A percentile compares a stretch with the other conserved stretches of the same genome.
Conservation (phyloP, 2,888 invertebrate species). For the Cremastinae sp. region DNA sequence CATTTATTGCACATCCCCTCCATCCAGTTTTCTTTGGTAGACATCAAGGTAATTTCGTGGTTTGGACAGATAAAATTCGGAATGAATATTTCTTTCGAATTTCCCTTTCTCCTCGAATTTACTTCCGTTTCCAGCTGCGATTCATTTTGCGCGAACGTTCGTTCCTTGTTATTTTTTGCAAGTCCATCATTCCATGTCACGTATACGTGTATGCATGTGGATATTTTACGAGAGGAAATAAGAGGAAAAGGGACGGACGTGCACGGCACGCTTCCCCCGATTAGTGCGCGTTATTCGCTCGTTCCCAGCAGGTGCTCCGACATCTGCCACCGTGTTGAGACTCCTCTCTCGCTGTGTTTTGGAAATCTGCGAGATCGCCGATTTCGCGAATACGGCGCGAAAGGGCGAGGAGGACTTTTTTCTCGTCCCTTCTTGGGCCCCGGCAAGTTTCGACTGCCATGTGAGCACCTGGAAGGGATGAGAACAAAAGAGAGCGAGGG, state of each 20-base stretch:
- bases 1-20: slow-evolving; percentile 51
- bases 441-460: slow-evolving; percentile 30
- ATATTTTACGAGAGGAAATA: too few species aligned
- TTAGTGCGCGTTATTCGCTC: slow-evolving; percentile 20
- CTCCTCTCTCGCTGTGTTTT: slow-evolving; percentile 7
- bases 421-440: slow-evolving; percentile 3
- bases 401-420: background rate
- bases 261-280: slow-evolving; percentile 5
- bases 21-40: background rate
- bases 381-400: slow-evolving; percentile 27
- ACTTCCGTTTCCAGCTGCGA: slow-evolving; percentile 16
- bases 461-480: background rate
- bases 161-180: slow-evolving; percentile 2
- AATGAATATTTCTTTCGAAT: background rate
- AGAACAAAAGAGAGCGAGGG: background rate
- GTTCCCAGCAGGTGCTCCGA: slow-evolving; percentile 46
- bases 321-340: slow-evolving; percentile 39
- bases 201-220: too few species aligned
- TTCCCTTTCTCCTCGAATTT: slow-evolving; percentile 6
- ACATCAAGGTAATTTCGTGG: slow-evolving; percentile 46
- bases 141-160: slow-evolving; percentile 22
- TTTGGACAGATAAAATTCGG: slow-evolving; percentile 32
- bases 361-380: slow-evolving; percentile 40
- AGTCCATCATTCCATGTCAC: slow-evolving; percentile 15
- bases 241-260: too few species aligned